phyloP scores from a whole-genome alignment of 2,113 vertebrate genomes.

The Crotophaga sulcirostris region DNA sequence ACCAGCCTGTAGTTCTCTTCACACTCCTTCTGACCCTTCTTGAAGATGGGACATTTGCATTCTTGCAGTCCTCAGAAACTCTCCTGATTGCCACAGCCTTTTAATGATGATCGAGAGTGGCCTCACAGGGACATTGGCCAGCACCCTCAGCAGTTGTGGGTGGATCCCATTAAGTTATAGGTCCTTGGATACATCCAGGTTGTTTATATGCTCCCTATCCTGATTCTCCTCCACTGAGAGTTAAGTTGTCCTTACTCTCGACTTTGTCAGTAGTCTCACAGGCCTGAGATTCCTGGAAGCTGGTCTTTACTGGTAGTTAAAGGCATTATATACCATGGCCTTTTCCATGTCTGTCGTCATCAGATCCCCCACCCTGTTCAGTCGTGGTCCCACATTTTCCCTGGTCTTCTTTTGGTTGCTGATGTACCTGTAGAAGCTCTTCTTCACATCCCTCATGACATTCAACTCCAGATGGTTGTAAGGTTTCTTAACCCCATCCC shows the following conservation, averaged over 20 bases:
- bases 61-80: not conserved
- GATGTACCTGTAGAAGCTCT: not conserved
- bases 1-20: not conserved
- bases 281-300: not conserved
- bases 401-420: not conserved
- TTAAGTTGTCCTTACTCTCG: not conserved
- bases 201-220: not conserved
- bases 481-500: not conserved
- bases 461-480: not conserved
- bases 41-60: not conserved
- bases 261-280: not conserved
- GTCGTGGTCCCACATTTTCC: not conserved
- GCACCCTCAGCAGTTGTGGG: not conserved
- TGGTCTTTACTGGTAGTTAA: not conserved
- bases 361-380: not conserved
- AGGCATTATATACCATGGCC: not conserved
- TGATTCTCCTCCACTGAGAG: not conserved
- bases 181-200: not conserved
- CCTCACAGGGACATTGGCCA: not conserved
- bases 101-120: not conserved
- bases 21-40: not conserved
- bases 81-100: not conserved
- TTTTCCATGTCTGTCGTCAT: not conserved
- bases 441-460: not conserved
- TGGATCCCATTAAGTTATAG: not conserved